Base-by-base conservation (phyloP, 2,888 invertebrate species). In the Drosophila subsilvestris region DNA sequence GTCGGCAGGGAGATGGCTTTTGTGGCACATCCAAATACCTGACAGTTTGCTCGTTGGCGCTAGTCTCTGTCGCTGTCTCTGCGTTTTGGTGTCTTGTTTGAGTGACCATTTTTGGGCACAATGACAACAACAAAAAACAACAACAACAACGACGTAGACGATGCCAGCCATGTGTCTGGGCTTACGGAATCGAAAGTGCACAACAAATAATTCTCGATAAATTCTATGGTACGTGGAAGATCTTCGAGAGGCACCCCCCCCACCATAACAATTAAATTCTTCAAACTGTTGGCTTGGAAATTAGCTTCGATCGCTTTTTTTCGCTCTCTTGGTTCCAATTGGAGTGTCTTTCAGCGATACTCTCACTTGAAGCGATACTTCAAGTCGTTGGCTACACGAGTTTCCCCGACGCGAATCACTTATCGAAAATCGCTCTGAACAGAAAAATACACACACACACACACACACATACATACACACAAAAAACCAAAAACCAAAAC, bases 41-140 rank as follows among this genome's bases (percentile, higher is more conserved):
- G 86, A 86, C 86, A 88, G 85, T 80, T 68, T 69, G 71, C 70
- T 73, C 72, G 78, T 81, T 87, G 86, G 86, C 76, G 81, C 84
- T 81, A 68, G 43, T 42, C 60, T 45, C 59, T 53, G 73, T 51
- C 22, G 3, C 20, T 20, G 25, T 25, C 25, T 25, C 60, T 58
- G 48, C 62, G 42, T 49, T 66, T 72, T 29, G 37, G 65, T 59
- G 59, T 63, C 56, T 54, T 51, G 32, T 67, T 75, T 63, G 65
- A 68, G 56, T 85, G 74, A 78, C 88, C 88, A 81, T 88, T 86
- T 86, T 86, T 81, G 88, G 86, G 55, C 66, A 66, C 58, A 59
- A 27, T 48, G 49, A 51, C 63, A 65, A 14, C 10, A 47, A 47
- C 18, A 47, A 17, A 10, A 20, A 9, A 66, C 58, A 56, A 22